Base-by-base conservation (phyloP, 2,113 vertebrate species). In the Hippocampus mohnikei region DNA sequence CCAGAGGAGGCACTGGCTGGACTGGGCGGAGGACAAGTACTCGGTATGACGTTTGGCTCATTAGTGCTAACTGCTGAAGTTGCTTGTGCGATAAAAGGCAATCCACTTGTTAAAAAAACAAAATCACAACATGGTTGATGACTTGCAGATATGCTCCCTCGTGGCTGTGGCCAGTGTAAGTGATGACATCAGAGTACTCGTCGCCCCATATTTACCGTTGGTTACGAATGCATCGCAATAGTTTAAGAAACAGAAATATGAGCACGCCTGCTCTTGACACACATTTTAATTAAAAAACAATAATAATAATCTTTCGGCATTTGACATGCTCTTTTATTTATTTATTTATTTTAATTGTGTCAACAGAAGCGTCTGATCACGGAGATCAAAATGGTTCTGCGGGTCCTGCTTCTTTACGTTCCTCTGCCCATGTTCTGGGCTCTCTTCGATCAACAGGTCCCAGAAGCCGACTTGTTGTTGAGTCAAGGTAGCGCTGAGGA, bases 371-470 rank as follows among this genome's bases (percentile, higher is more conserved):
- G 91, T 33, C 92, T 96, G 72, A 96, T 99, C 76, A 82, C 88
- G 64, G 97, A 99, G 72, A 94, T 98, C 69, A 98, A 98, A 85
- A 96, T 96, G 92, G 93, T 99, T 72, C 92, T 95, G 10, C 90
- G 94, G 1, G 92, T 99, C 13, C 87, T 98, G 71, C 89, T 98
- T 76, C 95, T 99, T 40, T 99, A 95, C 81, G 93, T 98, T 71
- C 96, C 97, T 0, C 86, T 99, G 70, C 97, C 97, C 12, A 97
- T 98, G 96, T 99, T 98, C 91, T 99, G 97, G 97, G 97, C 97
- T 77, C 94, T 98, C 77, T 95, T 98, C 82, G 97, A 99, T 85
- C 97, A 98, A 86, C 96, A 98, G 96, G 97, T 70, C 15, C 27
- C 37, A 4, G 13, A 46, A 65, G 6, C 63, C 5, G n/a, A 48